Evolutionary conservation across 2,888 invertebrate genomes (phyloP).

Genomic region (Abrostola tripartita): DNA sequence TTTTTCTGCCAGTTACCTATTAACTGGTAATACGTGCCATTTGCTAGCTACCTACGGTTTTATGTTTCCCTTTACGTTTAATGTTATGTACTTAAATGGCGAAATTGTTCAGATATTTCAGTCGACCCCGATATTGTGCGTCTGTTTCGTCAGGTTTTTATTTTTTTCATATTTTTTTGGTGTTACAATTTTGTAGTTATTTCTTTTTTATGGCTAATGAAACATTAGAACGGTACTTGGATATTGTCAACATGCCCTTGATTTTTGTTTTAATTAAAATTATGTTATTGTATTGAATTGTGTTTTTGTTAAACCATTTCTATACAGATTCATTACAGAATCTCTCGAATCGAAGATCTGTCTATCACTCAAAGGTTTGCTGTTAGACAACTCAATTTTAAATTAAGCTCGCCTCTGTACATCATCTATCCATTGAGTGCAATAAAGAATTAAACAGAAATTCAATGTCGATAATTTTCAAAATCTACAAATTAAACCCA

Average conservation of each 20-base stretch:
- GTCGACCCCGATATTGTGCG: constrained; percentile 32
- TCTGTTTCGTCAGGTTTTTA: constrained; percentile 25
- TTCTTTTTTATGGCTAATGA: constrained; percentile 2
- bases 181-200: constrained; percentile 14
- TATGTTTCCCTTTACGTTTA: constrained; percentile 65
- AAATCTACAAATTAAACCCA: too few relatives aligned
- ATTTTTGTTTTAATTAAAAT: neutral
- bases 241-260: neutral
- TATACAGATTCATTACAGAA: too few relatives aligned
- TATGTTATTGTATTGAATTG: neutral
- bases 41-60: constrained; percentile 54
- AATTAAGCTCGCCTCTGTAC: too few relatives aligned
- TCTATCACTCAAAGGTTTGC: too few relatives aligned
- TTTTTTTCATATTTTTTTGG: constrained; percentile 21
- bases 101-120: constrained; percentile 52
- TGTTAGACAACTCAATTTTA: too few relatives aligned
- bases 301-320: too few relatives aligned
- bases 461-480: too few relatives aligned
- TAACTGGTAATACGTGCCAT: constrained; percentile 63
- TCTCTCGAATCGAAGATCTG: too few relatives aligned
- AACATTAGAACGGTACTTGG: neutral
- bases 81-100: constrained; percentile 59
- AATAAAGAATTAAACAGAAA: too few relatives aligned
- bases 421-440: too few relatives aligned
- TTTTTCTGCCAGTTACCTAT: constrained; percentile 66